phyloP scores from a whole-genome alignment of 2,888 invertebrate genomes.

The Pristionchus maxplancki region DNA sequence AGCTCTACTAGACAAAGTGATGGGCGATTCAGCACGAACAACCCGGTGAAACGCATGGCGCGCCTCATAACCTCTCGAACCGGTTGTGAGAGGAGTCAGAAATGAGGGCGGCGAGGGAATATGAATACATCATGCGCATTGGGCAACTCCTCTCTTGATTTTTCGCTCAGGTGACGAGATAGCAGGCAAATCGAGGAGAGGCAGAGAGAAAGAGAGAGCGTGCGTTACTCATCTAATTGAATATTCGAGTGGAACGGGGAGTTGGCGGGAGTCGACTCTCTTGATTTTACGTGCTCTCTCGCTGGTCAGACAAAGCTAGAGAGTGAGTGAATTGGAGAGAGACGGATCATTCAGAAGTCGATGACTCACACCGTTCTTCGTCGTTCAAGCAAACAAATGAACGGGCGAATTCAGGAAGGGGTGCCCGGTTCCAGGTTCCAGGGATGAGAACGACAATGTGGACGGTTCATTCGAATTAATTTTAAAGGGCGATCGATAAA shows the following conservation, averaged over 20 bases:
- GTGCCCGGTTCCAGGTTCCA: neutral
- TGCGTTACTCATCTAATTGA: neutral
- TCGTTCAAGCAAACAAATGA: neutral
- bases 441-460: neutral
- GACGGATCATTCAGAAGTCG: neutral
- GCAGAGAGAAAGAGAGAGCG: neutral
- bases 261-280: no score
- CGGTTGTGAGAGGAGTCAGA: neutral
- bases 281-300: no score
- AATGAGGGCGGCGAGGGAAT: neutral
- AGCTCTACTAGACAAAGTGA: no score
- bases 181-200: neutral
- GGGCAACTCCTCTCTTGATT: neutral
- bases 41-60: neutral
- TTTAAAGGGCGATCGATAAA: no score
- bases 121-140: neutral
- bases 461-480: no score
- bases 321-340: neutral
- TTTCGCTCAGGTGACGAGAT: neutral
- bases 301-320: neutral
- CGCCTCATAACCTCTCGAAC: neutral
- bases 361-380: neutral
- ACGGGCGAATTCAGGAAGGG: neutral
- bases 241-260: neutral
- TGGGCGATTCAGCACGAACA: no score